Conservation (phyloP, 2,113 vertebrate genomes). For the Pycnonotus jocosus region DNA sequence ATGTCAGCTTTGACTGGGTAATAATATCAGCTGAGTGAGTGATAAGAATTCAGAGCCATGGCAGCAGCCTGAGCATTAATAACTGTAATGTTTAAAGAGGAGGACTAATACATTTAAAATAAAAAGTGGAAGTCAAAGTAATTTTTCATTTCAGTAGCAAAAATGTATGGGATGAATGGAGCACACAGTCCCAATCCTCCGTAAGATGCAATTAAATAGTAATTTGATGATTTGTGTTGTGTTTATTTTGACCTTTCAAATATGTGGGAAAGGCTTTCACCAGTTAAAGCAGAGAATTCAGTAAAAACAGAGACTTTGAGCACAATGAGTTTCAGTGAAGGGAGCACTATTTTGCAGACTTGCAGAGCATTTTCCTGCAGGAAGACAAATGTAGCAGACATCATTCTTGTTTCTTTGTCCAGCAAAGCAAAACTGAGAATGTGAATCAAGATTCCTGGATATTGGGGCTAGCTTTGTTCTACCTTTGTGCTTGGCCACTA, state of each 20-base stretch:
- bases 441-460: not conserved
- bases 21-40: conserved; percentile 28
- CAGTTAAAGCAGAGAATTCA: not conserved
- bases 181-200: not conserved
- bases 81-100: conserved; percentile 28
- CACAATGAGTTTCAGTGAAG: not conserved
- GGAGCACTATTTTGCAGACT: not conserved
- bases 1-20: conserved; percentile 35
- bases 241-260: conserved; percentile 20
- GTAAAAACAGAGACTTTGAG: not conserved
- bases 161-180: not conserved
- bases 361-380: not conserved
- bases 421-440: not conserved
- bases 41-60: conserved; percentile 47
- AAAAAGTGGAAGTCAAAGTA: conserved; percentile 20
- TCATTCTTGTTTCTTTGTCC: not conserved
- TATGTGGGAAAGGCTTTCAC: not conserved
- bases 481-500: not conserved
- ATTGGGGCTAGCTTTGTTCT: not conserved
- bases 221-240: not conserved
- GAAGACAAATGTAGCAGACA: not conserved
- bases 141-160: conserved; percentile 33
- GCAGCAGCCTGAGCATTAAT: conserved; percentile 22
- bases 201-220: not conserved
- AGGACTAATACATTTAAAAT: conserved; percentile 24